Percentiles rank a stretch among this genome's conserved stretches.
phyloP scores from a whole-genome alignment of 1,140 invertebrate species.

The Drosophila nasuta region DNA sequence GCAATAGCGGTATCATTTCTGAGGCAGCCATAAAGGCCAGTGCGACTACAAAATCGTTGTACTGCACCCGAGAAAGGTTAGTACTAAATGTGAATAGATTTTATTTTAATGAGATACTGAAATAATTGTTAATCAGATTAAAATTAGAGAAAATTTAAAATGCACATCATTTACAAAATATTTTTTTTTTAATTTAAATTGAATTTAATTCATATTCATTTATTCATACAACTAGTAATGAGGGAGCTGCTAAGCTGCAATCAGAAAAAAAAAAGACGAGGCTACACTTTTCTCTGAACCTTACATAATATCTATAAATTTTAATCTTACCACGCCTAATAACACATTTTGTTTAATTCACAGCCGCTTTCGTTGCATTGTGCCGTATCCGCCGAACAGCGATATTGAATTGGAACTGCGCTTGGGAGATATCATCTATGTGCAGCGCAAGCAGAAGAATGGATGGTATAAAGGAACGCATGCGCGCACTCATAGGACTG shows the following conservation, averaged over 20 bases:
- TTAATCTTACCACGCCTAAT: too few species aligned
- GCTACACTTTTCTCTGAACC: too few species aligned
- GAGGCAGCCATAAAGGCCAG: constrained; percentile 79
- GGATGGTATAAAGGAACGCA: constrained; percentile 98
- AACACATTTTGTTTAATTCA: neutral
- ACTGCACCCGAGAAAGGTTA: constrained; percentile 75
- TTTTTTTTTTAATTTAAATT: neutral
- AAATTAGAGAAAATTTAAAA: too few species aligned
- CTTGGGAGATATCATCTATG: constrained; percentile 95
- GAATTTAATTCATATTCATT: constrained; percentile 51
- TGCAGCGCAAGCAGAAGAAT: constrained; percentile 96
- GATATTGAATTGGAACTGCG: constrained; percentile 96
- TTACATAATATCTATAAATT: too few species aligned
- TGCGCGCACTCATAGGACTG: constrained; percentile 94
- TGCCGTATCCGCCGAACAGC: constrained; percentile 97
- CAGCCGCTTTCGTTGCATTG: constrained; percentile 93
- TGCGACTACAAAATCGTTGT: constrained; percentile 75
- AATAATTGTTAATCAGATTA: too few species aligned
- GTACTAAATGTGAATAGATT: neutral
- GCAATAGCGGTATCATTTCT: constrained; percentile 51
- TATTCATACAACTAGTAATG: too few species aligned
- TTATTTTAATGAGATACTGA: too few species aligned
- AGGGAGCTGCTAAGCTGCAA: too few species aligned
- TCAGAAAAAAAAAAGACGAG: too few species aligned
- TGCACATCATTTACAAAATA: too few species aligned